Percentiles rank a stretch among this genome's conserved stretches.
Evolutionary conservation across 1,140 invertebrate species (phyloP).

Genomic region (Lordiphosa stackelbergi): DNA sequence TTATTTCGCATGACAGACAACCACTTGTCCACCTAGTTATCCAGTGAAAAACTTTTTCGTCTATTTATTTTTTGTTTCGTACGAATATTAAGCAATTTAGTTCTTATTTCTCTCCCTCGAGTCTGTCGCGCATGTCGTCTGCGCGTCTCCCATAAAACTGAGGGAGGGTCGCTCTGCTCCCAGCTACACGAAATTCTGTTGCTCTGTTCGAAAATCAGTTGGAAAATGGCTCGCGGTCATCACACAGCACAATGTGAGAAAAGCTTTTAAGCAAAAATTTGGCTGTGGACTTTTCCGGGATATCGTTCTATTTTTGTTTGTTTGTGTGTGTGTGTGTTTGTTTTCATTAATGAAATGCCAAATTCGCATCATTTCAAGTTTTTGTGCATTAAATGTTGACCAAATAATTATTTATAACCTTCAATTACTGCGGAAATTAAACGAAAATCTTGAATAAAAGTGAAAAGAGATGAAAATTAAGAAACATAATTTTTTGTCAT

Average conservation of each 20-base stretch:
- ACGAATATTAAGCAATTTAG: slow-evolving; percentile 40
- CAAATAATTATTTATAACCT: neutral
- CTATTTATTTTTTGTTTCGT: neutral
- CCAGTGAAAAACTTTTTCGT: slow-evolving; percentile 23
- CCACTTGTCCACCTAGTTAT: slow-evolving; percentile 63
- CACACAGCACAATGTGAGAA: slow-evolving; percentile 24
- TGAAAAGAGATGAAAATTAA: no score
- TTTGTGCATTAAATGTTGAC: neutral
- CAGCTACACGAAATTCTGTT: slow-evolving; percentile 18
- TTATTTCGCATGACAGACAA: slow-evolving; percentile 66
- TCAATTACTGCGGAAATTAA: no score
- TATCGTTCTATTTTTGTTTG: neutral
- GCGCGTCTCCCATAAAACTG: neutral
- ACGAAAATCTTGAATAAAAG: no score
- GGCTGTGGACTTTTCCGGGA: slow-evolving; percentile 32
- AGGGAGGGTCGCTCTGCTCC: slow-evolving; percentile 26
- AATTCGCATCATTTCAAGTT: slow-evolving; percentile 16
- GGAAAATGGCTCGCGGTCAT: slow-evolving; percentile 70
- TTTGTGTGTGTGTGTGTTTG: slow-evolving; percentile 2
- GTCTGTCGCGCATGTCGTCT: slow-evolving; percentile 52
- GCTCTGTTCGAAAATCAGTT: slow-evolving; percentile 59
- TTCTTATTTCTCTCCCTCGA: slow-evolving; percentile 45
- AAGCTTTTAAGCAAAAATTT: slow-evolving; percentile 6
- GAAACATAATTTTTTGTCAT: no score
- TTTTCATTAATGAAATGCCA: slow-evolving; percentile 23